phyloP scores from a whole-genome alignment of 2,113 vertebrate species.

The Syngnathus scovelli region DNA sequence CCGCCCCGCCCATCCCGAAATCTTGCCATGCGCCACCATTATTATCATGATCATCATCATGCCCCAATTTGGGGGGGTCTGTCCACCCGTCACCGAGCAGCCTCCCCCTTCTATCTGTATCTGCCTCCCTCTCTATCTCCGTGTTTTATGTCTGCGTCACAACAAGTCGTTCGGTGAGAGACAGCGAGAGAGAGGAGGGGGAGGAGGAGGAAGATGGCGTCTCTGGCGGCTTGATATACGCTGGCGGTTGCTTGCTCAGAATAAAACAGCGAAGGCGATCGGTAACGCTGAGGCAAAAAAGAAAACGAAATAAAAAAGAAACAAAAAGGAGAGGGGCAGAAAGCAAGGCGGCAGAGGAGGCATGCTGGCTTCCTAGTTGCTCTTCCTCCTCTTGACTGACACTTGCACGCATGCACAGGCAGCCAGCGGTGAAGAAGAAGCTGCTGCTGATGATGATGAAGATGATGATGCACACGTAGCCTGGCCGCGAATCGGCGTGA shows the following conservation, averaged over 20 bases:
- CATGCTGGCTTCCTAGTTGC: slow-evolving; percentile 22
- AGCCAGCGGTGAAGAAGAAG: not conserved
- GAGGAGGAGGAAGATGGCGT: slow-evolving; percentile 69
- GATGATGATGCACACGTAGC: slow-evolving; percentile 26
- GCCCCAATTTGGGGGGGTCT: slow-evolving; percentile 50
- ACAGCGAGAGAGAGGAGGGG: slow-evolving; percentile 19
- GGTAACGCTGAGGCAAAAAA: slow-evolving; percentile 14
- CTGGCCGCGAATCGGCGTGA: slow-evolving; percentile 66
- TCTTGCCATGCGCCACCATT: too few relatives aligned
- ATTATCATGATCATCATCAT: not conserved
- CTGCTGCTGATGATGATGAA: not conserved
- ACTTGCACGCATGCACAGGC: not conserved
- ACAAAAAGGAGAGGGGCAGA: slow-evolving; percentile 46
- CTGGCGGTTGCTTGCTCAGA: slow-evolving; percentile 61
- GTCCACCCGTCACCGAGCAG: slow-evolving; percentile 7
- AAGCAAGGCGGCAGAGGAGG: slow-evolving; percentile 63
- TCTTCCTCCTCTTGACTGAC: slow-evolving; percentile 44
- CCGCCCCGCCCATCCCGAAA: slow-evolving; percentile 28
- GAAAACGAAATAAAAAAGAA: not conserved
- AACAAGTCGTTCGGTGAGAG: slow-evolving; percentile 73
- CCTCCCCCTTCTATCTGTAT: slow-evolving; percentile 42
- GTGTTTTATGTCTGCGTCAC: slow-evolving; percentile 83
- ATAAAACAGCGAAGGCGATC: not conserved
- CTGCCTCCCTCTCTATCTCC: slow-evolving; percentile 59
- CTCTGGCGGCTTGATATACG: slow-evolving; percentile 71